Conservation (phyloP, 2,888 invertebrate genomes). For the Diabrotica balteata region DNA sequence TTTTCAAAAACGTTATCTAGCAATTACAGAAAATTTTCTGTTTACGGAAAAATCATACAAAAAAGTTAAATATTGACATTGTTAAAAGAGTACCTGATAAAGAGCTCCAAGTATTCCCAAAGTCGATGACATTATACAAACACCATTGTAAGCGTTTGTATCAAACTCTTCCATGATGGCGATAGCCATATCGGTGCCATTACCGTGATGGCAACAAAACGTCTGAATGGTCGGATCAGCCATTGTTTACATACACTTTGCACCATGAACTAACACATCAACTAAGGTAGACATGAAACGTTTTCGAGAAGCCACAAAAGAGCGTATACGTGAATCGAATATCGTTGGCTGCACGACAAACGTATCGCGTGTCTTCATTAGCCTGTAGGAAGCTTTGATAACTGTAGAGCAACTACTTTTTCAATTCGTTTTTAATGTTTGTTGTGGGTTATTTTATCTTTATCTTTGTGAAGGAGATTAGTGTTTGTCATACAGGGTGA, state of each 20-base stretch:
- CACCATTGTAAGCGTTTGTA: constrained; percentile 75
- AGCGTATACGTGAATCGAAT: neutral
- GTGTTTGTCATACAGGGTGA: constrained; percentile 8
- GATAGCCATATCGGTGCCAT: constrained; percentile 70
- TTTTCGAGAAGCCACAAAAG: constrained; percentile 12
- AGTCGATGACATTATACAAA: constrained; percentile 76
- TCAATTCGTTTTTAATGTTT: neutral
- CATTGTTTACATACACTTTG: constrained; percentile 61
- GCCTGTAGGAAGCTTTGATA: neutral
- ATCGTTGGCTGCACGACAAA: neutral
- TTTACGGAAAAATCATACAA: too few species aligned
- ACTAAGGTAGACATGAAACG: constrained; percentile 4
- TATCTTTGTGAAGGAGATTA: constrained; percentile 4
- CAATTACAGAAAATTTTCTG: too few species aligned
- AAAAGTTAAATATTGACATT: too few species aligned
- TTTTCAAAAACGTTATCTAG: too few species aligned
- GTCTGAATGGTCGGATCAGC: constrained; percentile 87
- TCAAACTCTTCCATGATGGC: constrained; percentile 77
- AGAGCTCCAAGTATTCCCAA: constrained; percentile 78
- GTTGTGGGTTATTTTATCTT: constrained; percentile 11
- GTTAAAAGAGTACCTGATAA: constrained; percentile 70
- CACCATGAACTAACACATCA: neutral
- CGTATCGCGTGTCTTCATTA: constrained; percentile 3
- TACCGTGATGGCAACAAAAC: constrained; percentile 76
- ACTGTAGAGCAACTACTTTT: neutral